Evolutionary conservation across 2,888 invertebrate species (phyloP).

Genomic region (Chaitophorus viminalis): DNA sequence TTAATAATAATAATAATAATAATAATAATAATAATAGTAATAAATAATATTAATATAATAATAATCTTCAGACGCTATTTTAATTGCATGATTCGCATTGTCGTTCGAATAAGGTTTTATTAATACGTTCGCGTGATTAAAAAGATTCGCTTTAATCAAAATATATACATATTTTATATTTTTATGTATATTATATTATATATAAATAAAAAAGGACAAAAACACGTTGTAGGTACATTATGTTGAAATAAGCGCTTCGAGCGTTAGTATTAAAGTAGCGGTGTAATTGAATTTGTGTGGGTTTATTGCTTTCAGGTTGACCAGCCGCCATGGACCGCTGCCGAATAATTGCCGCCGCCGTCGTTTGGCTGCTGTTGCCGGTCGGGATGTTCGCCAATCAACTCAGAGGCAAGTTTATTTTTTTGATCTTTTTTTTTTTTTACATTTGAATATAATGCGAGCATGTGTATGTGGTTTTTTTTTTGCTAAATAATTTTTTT

Average conservation of each 20-base stretch:
- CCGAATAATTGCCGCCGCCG: conserved; percentile 23
- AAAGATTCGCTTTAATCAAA: not conserved
- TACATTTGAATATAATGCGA: not conserved
- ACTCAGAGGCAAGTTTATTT: conserved; percentile 38
- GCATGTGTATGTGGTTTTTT: conserved; percentile 12
- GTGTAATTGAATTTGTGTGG: conserved; percentile 28
- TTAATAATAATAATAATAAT: not conserved
- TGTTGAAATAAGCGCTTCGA: conserved; percentile 19
- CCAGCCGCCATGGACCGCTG: conserved; percentile 33
- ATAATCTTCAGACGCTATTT: conserved; percentile 23
- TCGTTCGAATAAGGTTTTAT: not conserved
- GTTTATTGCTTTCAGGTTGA: conserved; percentile 51
- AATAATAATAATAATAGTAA: not conserved
- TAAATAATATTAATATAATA: too few relatives aligned
- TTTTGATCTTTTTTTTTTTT: not conserved
- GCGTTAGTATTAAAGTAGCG: not conserved
- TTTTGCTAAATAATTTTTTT: conserved; percentile 9
- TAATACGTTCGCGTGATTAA: not conserved
- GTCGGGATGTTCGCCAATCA: conserved; percentile 42
- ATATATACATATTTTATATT: too few relatives aligned
- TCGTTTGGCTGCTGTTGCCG: conserved; percentile 34
- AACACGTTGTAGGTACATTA: conserved; percentile 4
- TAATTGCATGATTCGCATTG: conserved; percentile 28
- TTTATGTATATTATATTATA: too few relatives aligned
- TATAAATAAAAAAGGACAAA: conserved; percentile 28